phyloP scores from a whole-genome alignment of 1,140 invertebrate species.

The Drosophila paulistorum region DNA sequence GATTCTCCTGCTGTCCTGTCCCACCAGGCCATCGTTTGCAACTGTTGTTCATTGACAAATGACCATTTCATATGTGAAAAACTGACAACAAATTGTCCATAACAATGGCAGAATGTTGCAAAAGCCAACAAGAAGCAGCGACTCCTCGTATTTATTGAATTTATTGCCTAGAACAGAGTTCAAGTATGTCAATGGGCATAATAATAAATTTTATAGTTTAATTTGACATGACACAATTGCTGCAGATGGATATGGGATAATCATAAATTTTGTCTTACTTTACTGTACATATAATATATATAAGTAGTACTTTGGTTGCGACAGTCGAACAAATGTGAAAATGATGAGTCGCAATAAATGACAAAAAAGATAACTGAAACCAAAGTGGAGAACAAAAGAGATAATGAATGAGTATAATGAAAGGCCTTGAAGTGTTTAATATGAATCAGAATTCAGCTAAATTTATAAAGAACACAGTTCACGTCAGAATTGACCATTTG shows the following conservation, averaged over 20 bases:
- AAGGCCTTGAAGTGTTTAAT: too few relatives aligned
- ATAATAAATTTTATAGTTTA: conserved; percentile 77
- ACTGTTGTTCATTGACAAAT: conserved; percentile 79
- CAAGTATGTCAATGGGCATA: conserved; percentile 72
- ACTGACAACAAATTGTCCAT: conserved; percentile 79
- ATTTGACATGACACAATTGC: conserved; percentile 54
- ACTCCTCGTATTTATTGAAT: conserved; percentile 49
- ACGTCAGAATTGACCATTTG: neutral
- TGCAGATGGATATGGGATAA: conserved; percentile 13
- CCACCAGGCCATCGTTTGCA: conserved; percentile 45
- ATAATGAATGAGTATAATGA: neutral
- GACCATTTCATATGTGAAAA: conserved; percentile 79
- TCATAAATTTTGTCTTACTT: conserved; percentile 32
- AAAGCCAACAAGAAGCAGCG: conserved; percentile 23
- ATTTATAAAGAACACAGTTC: too few relatives aligned
- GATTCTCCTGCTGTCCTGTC: neutral
- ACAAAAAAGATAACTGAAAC: neutral
- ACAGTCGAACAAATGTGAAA: neutral
- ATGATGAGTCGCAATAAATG: conserved; percentile 4
- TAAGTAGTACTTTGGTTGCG: neutral
- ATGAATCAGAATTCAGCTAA: neutral
- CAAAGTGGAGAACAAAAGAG: neutral
- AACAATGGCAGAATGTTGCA: conserved; percentile 66
- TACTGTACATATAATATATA: conserved; percentile 2
- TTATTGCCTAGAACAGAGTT: conserved; percentile 73